phyloP scores from a whole-genome alignment of 2,113 vertebrate species.

The Catagonus wagneri region DNA sequence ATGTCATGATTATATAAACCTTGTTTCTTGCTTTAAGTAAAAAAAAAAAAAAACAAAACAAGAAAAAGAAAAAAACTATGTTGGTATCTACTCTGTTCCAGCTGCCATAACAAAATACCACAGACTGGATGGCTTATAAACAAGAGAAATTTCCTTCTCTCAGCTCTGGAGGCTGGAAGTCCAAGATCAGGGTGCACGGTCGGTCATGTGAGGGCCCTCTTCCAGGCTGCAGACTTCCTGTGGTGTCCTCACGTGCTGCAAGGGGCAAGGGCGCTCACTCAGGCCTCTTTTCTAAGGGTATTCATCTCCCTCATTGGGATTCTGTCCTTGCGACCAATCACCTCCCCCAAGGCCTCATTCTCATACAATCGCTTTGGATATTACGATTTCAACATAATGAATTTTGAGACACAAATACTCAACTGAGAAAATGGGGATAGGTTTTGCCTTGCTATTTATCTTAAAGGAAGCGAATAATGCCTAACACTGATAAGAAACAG shows the following conservation, averaged over 20 bases:
- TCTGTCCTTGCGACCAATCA: background rate
- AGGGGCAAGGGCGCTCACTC: background rate
- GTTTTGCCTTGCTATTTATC: background rate
- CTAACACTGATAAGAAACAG: background rate
- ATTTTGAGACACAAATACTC: constrained; percentile 7
- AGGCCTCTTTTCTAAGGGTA: background rate
- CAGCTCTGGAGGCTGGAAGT: background rate
- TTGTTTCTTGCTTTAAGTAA: background rate
- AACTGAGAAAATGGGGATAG: background rate
- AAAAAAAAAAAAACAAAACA: background rate
- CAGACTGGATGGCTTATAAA: background rate
- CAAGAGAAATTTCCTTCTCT: background rate
- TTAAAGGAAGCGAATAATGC: background rate
- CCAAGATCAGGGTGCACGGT: background rate
- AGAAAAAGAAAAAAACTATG: background rate
- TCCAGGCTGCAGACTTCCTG: background rate
- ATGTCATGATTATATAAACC: background rate
- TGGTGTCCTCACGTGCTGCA: background rate
- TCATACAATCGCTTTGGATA: no score
- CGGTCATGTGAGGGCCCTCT: background rate
- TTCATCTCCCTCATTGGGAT: background rate
- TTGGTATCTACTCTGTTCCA: background rate
- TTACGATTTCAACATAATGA: background rate
- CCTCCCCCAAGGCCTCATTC: background rate
- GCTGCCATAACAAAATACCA: background rate